Conservation (phyloP, 2,888 invertebrate genomes). For the Hesperia comma region DNA sequence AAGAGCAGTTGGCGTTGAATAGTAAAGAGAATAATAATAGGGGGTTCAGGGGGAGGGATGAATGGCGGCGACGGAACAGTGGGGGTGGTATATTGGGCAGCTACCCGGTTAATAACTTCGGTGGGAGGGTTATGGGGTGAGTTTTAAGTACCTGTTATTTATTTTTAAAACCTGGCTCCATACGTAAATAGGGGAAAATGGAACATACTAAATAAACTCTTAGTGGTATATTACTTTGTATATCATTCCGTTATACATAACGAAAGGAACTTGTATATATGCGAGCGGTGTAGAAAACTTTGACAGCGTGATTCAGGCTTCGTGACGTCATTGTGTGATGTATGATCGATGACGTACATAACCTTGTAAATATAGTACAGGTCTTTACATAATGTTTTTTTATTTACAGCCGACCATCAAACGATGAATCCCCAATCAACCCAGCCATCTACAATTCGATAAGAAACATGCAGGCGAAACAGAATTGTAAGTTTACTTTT, state of each 20-base stretch:
- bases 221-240: no score
- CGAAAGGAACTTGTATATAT: no score
- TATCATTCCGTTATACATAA: no score
- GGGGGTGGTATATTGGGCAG: constrained; percentile 68
- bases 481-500: constrained; percentile 58
- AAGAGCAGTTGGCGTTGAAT: constrained; percentile 64
- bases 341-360: no score
- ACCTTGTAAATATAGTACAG: no score
- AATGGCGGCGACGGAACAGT: constrained; percentile 56
- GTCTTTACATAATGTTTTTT: neutral
- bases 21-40: constrained; percentile 47
- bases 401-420: constrained; percentile 46
- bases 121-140: constrained; percentile 44
- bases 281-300: no score
- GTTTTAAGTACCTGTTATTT: no score
- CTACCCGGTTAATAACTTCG: constrained; percentile 55
- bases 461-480: constrained; percentile 66
- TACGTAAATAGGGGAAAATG: no score
- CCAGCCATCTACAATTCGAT: constrained; percentile 72
- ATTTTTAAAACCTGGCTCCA: no score
- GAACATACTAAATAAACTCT: no score
- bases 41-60: constrained; percentile 43
- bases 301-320: no score
- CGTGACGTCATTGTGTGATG: no score
- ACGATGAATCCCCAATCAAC: constrained; percentile 61